Conservation (phyloP, 1,140 invertebrate species). For the Cydia strobilella region DNA sequence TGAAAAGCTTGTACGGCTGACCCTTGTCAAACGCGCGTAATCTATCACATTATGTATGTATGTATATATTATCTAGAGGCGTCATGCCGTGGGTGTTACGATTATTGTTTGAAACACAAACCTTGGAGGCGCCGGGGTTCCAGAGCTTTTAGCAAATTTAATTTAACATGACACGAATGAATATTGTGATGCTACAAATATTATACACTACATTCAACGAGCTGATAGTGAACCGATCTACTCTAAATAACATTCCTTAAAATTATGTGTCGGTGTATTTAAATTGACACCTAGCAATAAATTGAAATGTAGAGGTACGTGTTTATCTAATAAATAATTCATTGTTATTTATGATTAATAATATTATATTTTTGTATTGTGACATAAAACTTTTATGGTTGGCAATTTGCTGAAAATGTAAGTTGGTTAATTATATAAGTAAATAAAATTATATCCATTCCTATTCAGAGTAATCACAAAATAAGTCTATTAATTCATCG, state of each 20-base stretch:
- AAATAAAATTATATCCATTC: too few species aligned
- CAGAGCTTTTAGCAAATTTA: background rate
- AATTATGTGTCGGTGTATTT: too few species aligned
- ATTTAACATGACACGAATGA: background rate
- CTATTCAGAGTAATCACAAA: too few species aligned
- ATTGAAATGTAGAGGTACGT: too few species aligned
- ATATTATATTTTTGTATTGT: too few species aligned
- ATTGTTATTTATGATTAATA: too few species aligned
- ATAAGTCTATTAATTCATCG: too few species aligned
- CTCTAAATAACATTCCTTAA: background rate
- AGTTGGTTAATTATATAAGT: too few species aligned
- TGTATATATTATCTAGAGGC: background rate
- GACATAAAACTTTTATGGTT: too few species aligned
- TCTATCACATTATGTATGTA: conserved; percentile 27
- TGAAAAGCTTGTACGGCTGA: conserved; percentile 3
- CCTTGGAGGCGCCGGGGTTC: background rate
- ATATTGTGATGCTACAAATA: background rate
- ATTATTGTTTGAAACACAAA: conserved; percentile 15
- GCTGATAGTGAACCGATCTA: background rate
- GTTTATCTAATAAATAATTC: too few species aligned
- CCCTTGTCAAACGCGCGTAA: conserved; percentile 28
- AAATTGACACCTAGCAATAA: too few species aligned
- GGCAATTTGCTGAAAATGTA: too few species aligned
- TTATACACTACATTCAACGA: background rate
- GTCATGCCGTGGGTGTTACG: background rate